phyloP scores from a whole-genome alignment of 2,888 invertebrate genomes.

The Archips crataeganus region DNA sequence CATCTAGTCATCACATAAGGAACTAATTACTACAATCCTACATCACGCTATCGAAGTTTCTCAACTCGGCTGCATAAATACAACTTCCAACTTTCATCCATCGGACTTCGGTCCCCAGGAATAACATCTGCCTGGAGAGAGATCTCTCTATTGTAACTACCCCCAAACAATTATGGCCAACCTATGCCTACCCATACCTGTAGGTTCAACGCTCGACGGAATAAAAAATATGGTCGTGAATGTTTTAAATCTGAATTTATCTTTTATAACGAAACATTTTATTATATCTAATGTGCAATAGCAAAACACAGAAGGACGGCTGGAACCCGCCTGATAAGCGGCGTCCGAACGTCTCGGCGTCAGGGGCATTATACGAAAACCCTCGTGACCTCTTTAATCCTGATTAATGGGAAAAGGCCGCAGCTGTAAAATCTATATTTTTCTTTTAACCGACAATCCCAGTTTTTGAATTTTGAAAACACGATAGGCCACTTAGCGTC shows the following conservation, averaged over 20 bases:
- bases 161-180: no score
- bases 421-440: slow-evolving; percentile 64
- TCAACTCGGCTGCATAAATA: no score
- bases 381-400: slow-evolving; percentile 68
- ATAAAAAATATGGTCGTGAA: background rate
- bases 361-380: slow-evolving; percentile 56
- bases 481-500: slow-evolving; percentile 83
- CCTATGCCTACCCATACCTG: no score
- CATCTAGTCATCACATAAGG: no score
- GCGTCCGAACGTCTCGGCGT: slow-evolving; percentile 58
- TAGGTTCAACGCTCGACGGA: background rate
- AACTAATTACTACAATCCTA: no score
- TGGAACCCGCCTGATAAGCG: slow-evolving; percentile 40
- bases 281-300: slow-evolving; percentile 30
- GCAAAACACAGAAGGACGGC: slow-evolving; percentile 38
- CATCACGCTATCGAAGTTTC: no score
- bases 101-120: no score
- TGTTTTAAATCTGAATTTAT: background rate
- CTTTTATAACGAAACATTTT: slow-evolving; percentile 12
- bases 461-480: slow-evolving; percentile 77
- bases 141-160: no score
- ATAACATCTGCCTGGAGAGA: no score
- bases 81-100: no score
- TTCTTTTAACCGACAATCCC: slow-evolving; percentile 65
- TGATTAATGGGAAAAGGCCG: slow-evolving; percentile 69